These are phyloP conservation scores for Acanthosoma haemorrhoidale DNA, from an alignment of 2,888 invertebrate species.

Conservation along the genomic window DNA sequence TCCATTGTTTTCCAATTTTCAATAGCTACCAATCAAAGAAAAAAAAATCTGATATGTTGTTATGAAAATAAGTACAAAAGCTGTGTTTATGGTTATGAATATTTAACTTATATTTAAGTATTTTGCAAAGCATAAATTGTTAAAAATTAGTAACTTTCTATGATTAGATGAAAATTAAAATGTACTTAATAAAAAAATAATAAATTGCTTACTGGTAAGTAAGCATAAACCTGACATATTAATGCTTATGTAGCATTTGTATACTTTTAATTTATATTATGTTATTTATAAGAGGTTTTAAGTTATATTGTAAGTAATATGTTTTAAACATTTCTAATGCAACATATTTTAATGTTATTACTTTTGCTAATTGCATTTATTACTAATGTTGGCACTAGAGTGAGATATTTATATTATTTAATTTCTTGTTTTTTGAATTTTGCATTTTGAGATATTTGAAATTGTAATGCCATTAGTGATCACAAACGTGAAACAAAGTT, in stretches of 20 bases:
- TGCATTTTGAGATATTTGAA: constrained; percentile 11
- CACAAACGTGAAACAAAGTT: neutral
- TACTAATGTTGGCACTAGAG: constrained; percentile 7
- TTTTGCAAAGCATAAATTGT: constrained; percentile 21
- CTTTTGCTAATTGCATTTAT: neutral
- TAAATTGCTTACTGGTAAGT: neutral
- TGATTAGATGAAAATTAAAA: constrained; percentile 18
- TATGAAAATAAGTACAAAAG: constrained; percentile 8
- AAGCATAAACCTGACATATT: neutral
- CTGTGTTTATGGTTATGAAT: constrained; percentile 1
- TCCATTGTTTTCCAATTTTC: constrained; percentile 27
- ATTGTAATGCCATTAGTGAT: constrained; percentile 9
- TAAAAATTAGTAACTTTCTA: constrained; percentile 18
- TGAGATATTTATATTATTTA: constrained; percentile 16
- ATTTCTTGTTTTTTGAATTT: constrained; percentile 22
- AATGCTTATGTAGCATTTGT: constrained; percentile 6
- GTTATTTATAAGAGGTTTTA: neutral
- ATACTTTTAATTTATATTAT: constrained; percentile 5
- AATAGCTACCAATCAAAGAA: constrained; percentile 7
- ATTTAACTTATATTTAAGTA: constrained; percentile 17
- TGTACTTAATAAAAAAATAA: constrained; percentile 11
- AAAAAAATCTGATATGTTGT: constrained; percentile 8
- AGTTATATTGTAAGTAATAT: neutral
- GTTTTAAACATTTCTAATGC: neutral
- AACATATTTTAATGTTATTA: neutral